Conservation (phyloP, 1,140 invertebrate species). For the Trichomalopsis sarcophagae region DNA sequence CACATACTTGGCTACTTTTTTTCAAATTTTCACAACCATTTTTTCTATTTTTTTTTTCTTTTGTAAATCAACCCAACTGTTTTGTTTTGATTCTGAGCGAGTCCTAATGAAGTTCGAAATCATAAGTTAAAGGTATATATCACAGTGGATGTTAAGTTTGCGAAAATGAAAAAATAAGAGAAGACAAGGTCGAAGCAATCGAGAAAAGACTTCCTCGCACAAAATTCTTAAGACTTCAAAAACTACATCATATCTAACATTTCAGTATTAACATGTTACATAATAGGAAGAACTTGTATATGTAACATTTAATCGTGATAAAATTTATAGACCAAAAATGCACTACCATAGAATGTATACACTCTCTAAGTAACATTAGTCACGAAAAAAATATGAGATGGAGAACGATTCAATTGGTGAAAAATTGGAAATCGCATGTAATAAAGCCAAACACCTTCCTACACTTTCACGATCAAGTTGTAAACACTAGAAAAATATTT, state of each 20-base stretch:
- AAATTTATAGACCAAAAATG: constrained; percentile 21
- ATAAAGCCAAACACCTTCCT: neutral
- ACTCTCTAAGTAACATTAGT: neutral
- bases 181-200: neutral
- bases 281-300: constrained; percentile 1
- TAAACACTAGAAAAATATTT: constrained; percentile 38
- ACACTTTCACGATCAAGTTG: neutral
- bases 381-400: neutral
- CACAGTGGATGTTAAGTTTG: constrained; percentile 46
- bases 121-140: constrained; percentile 44
- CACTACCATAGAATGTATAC: neutral
- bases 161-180: constrained; percentile 11
- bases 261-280: constrained; percentile 24
- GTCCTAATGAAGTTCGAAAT: constrained; percentile 22
- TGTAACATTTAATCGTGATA: constrained; percentile 30
- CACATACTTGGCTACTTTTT: constrained; percentile 5
- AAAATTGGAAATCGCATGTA: neutral
- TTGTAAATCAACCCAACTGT: constrained; percentile 10
- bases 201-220: neutral
- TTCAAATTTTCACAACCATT: constrained; percentile 39
- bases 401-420: neutral
- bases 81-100: constrained; percentile 47
- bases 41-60: neutral
- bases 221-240: neutral
- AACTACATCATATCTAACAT: neutral